Percentiles rank a stretch among this genome's conserved stretches.
phyloP scores from a whole-genome alignment of 2,113 vertebrate species.

The Leptobrachium ailaonicum region DNA sequence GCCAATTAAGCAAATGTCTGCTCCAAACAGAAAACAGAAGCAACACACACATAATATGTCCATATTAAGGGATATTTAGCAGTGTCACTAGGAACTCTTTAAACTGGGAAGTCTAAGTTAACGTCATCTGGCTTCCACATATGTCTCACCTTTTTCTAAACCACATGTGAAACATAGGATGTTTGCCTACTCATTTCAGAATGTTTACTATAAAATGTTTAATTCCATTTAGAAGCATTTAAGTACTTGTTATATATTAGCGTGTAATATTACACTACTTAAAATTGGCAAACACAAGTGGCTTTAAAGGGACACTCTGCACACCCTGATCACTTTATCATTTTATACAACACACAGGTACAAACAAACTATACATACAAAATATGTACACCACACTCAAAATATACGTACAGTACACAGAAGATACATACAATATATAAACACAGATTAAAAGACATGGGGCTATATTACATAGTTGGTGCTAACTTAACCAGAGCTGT shows the following conservation, averaged over 20 bases:
- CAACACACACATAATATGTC: not conserved
- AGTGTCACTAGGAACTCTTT: not conserved
- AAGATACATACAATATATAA: no score
- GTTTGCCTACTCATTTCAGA: slow-evolving; percentile 1
- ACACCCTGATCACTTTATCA: no score
- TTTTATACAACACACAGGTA: no score
- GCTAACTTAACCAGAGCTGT: no score
- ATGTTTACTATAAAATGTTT: slow-evolving; percentile 1
- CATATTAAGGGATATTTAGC: not conserved
- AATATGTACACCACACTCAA: no score
- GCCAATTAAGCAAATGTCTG: not conserved
- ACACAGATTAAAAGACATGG: no score
- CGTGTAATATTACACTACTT: not conserved
- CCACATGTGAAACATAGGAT: not conserved
- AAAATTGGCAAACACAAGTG: not conserved
- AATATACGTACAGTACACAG: no score
- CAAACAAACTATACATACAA: no score
- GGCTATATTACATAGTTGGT: no score
- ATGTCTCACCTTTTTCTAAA: not conserved
- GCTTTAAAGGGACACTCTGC: no score
- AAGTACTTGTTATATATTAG: not conserved
- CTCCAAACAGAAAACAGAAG: not conserved
- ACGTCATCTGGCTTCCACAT: not conserved
- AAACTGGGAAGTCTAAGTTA: not conserved
- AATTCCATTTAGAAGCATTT: not conserved